Evolutionary conservation across 2,113 vertebrate genomes (phyloP).

Genomic region (Ictalurus punctatus): DNA sequence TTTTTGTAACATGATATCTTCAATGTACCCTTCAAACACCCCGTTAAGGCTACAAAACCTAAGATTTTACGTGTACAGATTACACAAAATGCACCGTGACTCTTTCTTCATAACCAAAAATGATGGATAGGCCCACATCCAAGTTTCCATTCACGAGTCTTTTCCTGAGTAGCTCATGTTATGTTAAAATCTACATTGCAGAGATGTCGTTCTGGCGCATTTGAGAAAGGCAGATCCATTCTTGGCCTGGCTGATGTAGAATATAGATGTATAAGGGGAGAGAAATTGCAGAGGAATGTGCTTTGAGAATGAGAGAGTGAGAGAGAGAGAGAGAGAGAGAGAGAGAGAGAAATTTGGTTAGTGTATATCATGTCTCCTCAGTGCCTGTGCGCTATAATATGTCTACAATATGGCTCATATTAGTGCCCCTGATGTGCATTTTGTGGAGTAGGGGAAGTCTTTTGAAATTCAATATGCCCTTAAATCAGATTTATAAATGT

Average conservation of each 20-base stretch:
- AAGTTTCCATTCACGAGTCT: constrained; percentile 14
- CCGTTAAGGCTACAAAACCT: background rate
- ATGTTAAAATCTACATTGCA: constrained; percentile 8
- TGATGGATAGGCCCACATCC: constrained; percentile 19
- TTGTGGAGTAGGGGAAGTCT: constrained; percentile 63
- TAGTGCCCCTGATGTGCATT: constrained; percentile 64
- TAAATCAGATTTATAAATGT: constrained; percentile 85
- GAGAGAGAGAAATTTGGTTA: constrained; percentile 20
- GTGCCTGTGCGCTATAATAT: constrained; percentile 50
- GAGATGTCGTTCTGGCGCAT: constrained; percentile 19
- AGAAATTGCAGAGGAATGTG: constrained; percentile 21
- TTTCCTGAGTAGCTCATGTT: constrained; percentile 26
- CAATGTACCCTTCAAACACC: no score
- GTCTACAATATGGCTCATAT: constrained; percentile 74
- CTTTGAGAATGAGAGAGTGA: constrained; percentile 1
- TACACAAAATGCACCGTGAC: background rate
- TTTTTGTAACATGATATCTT: background rate
- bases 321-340: constrained; percentile 35
- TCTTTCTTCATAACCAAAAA: background rate
- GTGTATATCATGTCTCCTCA: constrained; percentile 31
- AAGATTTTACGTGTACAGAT: background rate
- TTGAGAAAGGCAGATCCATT: constrained; percentile 5
- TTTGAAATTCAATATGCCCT: constrained; percentile 80
- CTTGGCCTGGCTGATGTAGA: constrained; percentile 1
- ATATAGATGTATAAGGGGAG: constrained; percentile 22